phyloP scores from a whole-genome alignment of 2,797 vertebrate genomes.

The Neosilurus mollespiculum region DNA sequence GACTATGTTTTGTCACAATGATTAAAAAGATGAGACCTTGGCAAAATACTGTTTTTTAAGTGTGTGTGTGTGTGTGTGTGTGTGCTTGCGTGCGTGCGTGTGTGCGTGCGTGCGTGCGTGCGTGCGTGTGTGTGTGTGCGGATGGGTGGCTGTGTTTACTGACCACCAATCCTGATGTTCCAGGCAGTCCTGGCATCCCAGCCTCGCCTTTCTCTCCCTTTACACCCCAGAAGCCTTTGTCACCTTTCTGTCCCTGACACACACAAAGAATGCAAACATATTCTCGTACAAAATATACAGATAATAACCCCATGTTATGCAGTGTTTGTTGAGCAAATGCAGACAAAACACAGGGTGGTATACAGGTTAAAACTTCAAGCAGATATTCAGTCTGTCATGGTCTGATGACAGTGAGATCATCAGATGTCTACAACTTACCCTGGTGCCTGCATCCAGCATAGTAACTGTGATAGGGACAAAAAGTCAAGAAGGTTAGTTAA shows the following conservation, averaged over 20 bases:
- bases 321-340: not conserved
- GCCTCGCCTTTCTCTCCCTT: constrained; percentile 83
- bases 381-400: constrained; percentile 22
- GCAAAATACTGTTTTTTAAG: too few relatives aligned
- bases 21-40: too few relatives aligned
- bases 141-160: constrained; percentile 59
- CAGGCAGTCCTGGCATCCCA: constrained; percentile 73
- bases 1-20: too few relatives aligned
- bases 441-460: constrained; percentile 2
- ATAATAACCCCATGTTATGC: not conserved
- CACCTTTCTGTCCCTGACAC: constrained; percentile 75
- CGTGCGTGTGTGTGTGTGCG: constrained; percentile 32
- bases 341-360: constrained; percentile 34
- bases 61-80: too few relatives aligned
- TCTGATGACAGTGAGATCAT: not conserved
- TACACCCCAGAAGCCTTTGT: constrained; percentile 66
- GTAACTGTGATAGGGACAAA: constrained; percentile 29
- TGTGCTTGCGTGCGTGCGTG: not conserved
- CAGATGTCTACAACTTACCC: constrained; percentile 32
- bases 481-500: not conserved
- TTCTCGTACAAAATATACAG: not conserved
- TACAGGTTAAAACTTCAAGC: constrained; percentile 26
- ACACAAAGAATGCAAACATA: constrained; percentile 12
- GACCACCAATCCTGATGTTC: constrained; percentile 81
- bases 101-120: not conserved